Evolutionary conservation across 2,888 invertebrate species (phyloP).

Genomic region (Dioctria linearis): DNA sequence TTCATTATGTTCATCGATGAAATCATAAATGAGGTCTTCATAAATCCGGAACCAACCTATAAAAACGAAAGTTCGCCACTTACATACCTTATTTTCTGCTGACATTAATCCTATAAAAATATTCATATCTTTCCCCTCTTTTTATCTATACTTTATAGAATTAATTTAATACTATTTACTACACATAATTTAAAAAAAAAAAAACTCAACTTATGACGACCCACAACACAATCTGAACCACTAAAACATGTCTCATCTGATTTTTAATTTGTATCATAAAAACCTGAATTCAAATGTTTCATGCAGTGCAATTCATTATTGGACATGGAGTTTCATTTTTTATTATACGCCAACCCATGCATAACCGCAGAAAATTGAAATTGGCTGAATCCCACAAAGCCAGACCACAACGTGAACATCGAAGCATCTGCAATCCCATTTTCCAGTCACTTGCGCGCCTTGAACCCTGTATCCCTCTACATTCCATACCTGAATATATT

Average conservation of each 20-base stretch:
- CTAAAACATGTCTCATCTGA: neutral
- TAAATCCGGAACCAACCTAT: too few species aligned
- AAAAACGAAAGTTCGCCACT: too few species aligned
- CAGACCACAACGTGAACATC: conserved; percentile 2
- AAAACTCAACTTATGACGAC: too few species aligned
- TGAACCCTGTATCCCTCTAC: neutral
- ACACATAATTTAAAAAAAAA: too few species aligned
- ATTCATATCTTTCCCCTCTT: too few species aligned
- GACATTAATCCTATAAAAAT: too few species aligned
- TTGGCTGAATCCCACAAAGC: conserved; percentile 34
- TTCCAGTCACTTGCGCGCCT: conserved; percentile 10
- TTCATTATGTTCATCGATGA: too few species aligned
- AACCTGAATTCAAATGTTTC: conserved; percentile 37
- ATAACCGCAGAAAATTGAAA: conserved; percentile 45
- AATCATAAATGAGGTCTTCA: too few species aligned
- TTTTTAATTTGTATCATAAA: conserved; percentile 25
- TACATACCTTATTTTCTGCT: too few species aligned
- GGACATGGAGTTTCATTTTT: neutral
- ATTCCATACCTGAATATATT: conserved; percentile 36
- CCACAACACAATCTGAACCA: too few species aligned
- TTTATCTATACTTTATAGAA: too few species aligned
- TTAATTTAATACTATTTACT: too few species aligned
- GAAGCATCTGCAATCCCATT: conserved; percentile 28
- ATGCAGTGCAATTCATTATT: conserved; percentile 35
- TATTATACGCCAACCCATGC: neutral